Evolutionary conservation across 92 coral and sea anemone genomes (phyloP), one percentile per base, ranked within the genome.

Genomic region (Bergia sp.): DNA sequence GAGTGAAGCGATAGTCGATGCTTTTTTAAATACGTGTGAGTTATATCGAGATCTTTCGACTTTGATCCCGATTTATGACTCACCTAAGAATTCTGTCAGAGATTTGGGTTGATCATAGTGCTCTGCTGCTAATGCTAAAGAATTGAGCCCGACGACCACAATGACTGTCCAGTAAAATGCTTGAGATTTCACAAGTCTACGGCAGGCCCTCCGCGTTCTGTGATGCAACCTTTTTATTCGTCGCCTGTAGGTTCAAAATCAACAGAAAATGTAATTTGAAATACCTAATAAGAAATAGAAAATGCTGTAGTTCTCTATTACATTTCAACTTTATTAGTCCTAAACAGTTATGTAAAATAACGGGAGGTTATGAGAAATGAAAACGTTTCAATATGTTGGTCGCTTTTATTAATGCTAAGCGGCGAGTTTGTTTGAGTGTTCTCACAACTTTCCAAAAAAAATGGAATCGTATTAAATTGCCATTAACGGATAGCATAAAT

Each of bases 141-240:
- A 97, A 86, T 97, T 97, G 58, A 97, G 93, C 86, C 96, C 96
- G 58, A 97, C 99, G 23, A 91, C 91, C 82, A 97, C 95, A n/a
- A 97, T 95, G 29, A 97, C 98, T 9, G 95, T 93, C 99, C 99
- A 97, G 85, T 97, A 97, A 65, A 97, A 97, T 0, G 96, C 94
- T 88, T 97, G 97, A 9, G 98, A 94, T 75, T 97, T 97, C 13
- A 97, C 99, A 18, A 92, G 95, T 86, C 86, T 92, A 4, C 99
- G 99, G 38, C 95, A 93, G 39, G 91, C 93, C 58, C 99, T 88
- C 72, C 99, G 91, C 65, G 92, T 88, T 38, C 99, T 88, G 82
- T 97, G 98, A 91, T 97, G 99, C 87, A 89, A 73, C 49, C 95
- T 89, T 92, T 97, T 97, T 80, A 97, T 81, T n/a, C 86, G 91